phyloP scores from a whole-genome alignment of 2,113 vertebrate species.

The Rutilus rutilus region DNA sequence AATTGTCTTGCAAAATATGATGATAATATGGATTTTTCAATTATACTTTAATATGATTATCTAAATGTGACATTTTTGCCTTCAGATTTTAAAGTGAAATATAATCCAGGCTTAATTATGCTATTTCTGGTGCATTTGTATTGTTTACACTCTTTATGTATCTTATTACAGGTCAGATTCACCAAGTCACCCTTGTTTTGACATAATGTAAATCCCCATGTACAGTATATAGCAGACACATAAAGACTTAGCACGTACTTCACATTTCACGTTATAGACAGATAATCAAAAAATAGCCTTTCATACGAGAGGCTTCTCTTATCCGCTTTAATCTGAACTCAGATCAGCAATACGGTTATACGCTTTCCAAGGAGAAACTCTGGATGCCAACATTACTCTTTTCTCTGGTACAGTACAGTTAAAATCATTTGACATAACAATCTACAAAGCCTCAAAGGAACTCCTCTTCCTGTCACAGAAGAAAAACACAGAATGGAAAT shows the following conservation, averaged over 20 bases:
- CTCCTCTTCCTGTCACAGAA: background rate
- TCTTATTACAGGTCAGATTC: background rate
- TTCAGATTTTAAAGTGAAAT: background rate
- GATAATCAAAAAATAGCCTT: slow-evolving; percentile 7
- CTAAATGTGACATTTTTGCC: background rate
- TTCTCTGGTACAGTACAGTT: slow-evolving; percentile 13
- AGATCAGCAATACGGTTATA: background rate
- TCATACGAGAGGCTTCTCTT: background rate
- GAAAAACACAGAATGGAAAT: background rate
- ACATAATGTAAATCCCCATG: background rate
- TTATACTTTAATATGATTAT: background rate
- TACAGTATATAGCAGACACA: background rate
- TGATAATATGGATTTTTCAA: too few relatives aligned
- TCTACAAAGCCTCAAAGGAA: slow-evolving; percentile 10
- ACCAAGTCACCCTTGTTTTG: background rate
- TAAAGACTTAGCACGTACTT: background rate
- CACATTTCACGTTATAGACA: slow-evolving; percentile 8
- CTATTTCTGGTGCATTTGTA: background rate
- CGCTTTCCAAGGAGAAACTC: slow-evolving; percentile 20
- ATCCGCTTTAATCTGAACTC: slow-evolving; percentile 16
- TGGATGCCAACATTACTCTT: slow-evolving; percentile 13
- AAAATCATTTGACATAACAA: slow-evolving; percentile 8
- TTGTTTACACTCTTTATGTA: background rate
- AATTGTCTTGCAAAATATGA: background rate
- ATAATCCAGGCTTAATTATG: background rate